These are phyloP conservation scores for Mormoops blainvillei DNA, from an alignment of 2,113 vertebrate species.

Conservation along the genomic window DNA sequence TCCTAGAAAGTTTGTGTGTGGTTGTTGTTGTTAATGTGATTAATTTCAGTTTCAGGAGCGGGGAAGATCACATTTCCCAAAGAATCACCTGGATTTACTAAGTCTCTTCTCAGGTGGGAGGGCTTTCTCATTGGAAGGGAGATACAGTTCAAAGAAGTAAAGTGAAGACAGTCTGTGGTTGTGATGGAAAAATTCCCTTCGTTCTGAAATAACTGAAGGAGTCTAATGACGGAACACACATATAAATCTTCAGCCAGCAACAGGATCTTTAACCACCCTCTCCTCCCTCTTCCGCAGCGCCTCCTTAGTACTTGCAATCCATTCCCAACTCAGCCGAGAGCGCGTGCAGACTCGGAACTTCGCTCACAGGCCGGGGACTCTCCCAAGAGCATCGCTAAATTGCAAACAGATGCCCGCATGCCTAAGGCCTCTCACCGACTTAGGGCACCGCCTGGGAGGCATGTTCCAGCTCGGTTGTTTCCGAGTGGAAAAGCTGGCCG, in stretches of 20 bases:
- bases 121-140: neutral
- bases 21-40: neutral
- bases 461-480: neutral
- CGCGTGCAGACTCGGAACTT: neutral
- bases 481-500: neutral
- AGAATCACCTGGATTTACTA: neutral
- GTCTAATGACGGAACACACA: neutral
- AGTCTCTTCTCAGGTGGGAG: neutral
- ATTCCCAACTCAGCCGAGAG: fast-evolving
- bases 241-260: neutral
- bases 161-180: neutral
- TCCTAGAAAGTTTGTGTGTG: neutral
- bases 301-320: neutral
- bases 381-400: neutral
- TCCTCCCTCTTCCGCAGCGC: neutral
- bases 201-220: neutral
- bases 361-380: fast-evolving
- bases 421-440: neutral
- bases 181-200: neutral
- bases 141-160: neutral
- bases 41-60: neutral
- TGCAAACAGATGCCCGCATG: constrained; percentile 41
- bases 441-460: neutral
- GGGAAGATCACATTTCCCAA: neutral
- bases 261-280: neutral